Evolutionary conservation across 2,797 vertebrate species (phyloP).

Genomic region (Lepus oiostolus): DNA sequence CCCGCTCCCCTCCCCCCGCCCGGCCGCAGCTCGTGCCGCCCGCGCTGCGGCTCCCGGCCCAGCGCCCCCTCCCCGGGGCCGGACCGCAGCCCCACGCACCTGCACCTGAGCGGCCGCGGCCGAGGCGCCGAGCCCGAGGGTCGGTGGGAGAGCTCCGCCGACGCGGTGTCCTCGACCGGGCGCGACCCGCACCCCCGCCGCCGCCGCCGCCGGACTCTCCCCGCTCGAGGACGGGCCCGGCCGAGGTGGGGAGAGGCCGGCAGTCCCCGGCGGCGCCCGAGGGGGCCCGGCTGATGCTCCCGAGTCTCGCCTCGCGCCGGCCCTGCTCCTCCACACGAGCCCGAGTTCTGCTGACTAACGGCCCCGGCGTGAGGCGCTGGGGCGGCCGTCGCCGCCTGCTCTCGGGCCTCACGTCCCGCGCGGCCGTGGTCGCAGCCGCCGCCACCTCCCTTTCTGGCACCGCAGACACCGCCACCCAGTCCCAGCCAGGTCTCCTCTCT

Average conservation of each 20-base stretch:
- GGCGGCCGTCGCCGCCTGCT: constrained; percentile 69
- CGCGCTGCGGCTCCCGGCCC: constrained; percentile 65
- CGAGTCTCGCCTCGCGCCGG: constrained; percentile 20
- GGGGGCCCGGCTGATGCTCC: constrained; percentile 25
- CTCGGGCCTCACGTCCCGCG: constrained; percentile 74
- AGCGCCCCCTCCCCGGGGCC: constrained; percentile 48
- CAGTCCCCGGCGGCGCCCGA: constrained; percentile 35
- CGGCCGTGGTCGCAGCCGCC: constrained; percentile 74
- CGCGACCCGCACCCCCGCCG: constrained; percentile 7
- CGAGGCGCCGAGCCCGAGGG: neutral
- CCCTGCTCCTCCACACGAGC: constrained; percentile 4
- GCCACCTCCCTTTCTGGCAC: constrained; percentile 46
- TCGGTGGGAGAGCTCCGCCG: neutral
- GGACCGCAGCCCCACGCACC: constrained; percentile 6
- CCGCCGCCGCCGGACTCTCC: neutral
- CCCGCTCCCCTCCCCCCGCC: constrained; percentile 63
- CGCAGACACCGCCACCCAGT: constrained; percentile 58
- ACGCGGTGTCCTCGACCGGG: constrained; percentile 38
- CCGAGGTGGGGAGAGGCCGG: neutral
- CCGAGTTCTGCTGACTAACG: constrained; percentile 85
- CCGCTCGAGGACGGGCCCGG: constrained; percentile 9
- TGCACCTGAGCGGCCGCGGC: constrained; percentile 46
- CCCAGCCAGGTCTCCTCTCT: constrained; percentile 46
- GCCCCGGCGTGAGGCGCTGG: constrained; percentile 67
- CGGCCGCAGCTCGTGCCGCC: neutral